phyloP scores from a whole-genome alignment of 2,888 invertebrate genomes.

The Epinotia nisella region DNA sequence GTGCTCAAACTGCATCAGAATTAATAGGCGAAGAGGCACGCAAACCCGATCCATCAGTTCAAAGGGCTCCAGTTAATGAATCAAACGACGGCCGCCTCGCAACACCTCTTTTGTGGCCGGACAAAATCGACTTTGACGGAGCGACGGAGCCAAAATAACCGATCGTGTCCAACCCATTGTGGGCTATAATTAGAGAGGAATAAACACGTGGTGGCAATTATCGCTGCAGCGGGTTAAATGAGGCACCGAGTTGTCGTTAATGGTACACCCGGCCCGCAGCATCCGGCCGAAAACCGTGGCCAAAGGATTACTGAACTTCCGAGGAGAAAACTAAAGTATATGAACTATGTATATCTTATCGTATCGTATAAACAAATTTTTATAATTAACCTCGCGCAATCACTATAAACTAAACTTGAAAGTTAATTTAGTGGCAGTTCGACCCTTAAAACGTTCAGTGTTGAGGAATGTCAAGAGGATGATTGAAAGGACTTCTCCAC shows the following conservation, averaged over 20 bases:
- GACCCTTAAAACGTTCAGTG: slow-evolving; percentile 56
- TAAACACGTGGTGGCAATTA: slow-evolving; percentile 85
- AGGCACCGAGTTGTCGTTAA: slow-evolving; percentile 82
- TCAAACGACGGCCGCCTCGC: slow-evolving; percentile 79
- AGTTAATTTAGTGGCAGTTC: slow-evolving; percentile 46
- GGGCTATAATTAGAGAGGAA: slow-evolving; percentile 81
- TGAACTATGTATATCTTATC: slow-evolving; percentile 53
- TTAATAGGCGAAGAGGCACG: slow-evolving; percentile 67
- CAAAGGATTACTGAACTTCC: slow-evolving; percentile 69
- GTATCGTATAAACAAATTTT: slow-evolving; percentile 58
- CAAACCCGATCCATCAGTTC: slow-evolving; percentile 76
- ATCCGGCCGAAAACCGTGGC: slow-evolving; percentile 71
- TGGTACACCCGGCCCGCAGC: slow-evolving; percentile 69
- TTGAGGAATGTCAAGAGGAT: slow-evolving; percentile 52
- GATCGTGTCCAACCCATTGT: slow-evolving; percentile 84
- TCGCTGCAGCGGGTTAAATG: slow-evolving; percentile 83
- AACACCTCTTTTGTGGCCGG: slow-evolving; percentile 79
- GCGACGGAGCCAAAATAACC: slow-evolving; percentile 78
- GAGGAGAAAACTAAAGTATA: slow-evolving; percentile 65
- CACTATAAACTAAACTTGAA: slow-evolving; percentile 63
- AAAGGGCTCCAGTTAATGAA: slow-evolving; percentile 80
- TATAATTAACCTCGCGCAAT: slow-evolving; percentile 58
- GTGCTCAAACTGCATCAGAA: slow-evolving; percentile 52
- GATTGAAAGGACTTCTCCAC: slow-evolving; percentile 55
- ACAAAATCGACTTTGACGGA: slow-evolving; percentile 81